These are phyloP conservation scores for Bursaphelenchus okinawaensis DNA, from an alignment of 2,888 invertebrate species.

Conservation along the genomic window DNA sequence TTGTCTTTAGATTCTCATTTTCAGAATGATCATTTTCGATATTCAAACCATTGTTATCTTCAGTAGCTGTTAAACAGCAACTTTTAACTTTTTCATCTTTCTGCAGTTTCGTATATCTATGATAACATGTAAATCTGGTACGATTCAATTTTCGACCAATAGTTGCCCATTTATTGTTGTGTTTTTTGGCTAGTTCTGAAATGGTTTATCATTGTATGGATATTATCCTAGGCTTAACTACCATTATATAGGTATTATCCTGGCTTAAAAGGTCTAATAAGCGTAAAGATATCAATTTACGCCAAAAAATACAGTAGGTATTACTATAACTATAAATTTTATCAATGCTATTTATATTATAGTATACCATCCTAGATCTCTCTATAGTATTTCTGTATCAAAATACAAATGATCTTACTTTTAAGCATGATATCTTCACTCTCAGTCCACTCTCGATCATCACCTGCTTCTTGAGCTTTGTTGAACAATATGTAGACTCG, in stretches of 20 bases:
- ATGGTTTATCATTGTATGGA: too few species aligned
- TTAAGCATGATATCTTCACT: background rate
- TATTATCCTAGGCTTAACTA: too few species aligned
- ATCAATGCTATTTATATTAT: background rate
- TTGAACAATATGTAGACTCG: background rate
- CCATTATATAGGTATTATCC: too few species aligned
- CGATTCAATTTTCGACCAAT: conserved; percentile 7
- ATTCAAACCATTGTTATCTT: too few species aligned
- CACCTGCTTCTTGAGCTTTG: background rate
- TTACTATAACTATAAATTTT: background rate
- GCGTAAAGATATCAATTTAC: too few species aligned
- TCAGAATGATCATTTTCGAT: too few species aligned
- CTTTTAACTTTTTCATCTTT: background rate
- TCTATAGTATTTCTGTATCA: background rate
- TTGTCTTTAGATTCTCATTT: too few species aligned
- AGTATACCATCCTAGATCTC: too few species aligned
- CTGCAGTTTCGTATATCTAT: background rate
- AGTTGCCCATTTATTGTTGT: background rate
- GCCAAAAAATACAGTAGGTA: too few species aligned
- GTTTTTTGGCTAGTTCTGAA: background rate
- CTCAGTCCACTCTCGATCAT: background rate
- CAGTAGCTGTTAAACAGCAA: background rate
- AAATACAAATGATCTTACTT: background rate
- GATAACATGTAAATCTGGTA: background rate
- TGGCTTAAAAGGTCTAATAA: too few species aligned